Evolutionary conservation across 92 coral and sea anemone species (phyloP).

Genomic region (Actinernus sp.): DNA sequence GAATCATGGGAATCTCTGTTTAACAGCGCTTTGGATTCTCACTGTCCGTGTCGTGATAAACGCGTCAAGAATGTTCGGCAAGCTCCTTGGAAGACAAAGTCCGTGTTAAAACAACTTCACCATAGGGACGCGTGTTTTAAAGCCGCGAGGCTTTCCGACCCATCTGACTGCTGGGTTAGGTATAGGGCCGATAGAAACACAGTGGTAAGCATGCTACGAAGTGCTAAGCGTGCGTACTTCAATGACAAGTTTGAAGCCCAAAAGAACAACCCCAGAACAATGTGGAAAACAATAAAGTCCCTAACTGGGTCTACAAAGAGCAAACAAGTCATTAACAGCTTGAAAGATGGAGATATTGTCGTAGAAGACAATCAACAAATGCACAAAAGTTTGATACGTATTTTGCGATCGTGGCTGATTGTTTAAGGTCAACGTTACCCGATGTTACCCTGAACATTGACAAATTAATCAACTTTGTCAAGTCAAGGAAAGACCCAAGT

Average conservation of each 20-base stretch:
- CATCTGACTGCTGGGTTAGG: constrained; percentile 14
- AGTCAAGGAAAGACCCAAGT: constrained; percentile 43
- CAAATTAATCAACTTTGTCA: no score
- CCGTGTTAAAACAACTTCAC: constrained; percentile 36
- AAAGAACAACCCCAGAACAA: constrained; percentile 30
- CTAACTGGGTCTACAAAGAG: constrained; percentile 12
- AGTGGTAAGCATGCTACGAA: constrained; percentile 22
- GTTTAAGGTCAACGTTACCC: constrained; percentile 40
- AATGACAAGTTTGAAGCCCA: constrained; percentile 16
- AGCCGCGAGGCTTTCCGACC: constrained; percentile 8
- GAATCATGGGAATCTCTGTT: constrained; percentile 56
- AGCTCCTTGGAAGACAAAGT: constrained; percentile 68
- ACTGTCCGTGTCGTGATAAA: constrained; percentile 77
- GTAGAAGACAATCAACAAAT: no score
- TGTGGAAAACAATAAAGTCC: constrained; percentile 36
- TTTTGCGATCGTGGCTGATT: constrained; percentile 60
- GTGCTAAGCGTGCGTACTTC: constrained; percentile 31
- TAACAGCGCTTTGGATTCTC: constrained; percentile 49
- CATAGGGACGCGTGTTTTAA: constrained; percentile 32
- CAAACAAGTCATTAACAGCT: not conserved
- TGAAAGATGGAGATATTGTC: no score
- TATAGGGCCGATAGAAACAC: constrained; percentile 39
- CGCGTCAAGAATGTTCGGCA: constrained; percentile 47
- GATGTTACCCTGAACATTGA: no score
- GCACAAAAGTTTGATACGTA: constrained; percentile 43